phyloP scores from a whole-genome alignment of 2,888 invertebrate genomes.

The Brachypalpus laphriformis region DNA sequence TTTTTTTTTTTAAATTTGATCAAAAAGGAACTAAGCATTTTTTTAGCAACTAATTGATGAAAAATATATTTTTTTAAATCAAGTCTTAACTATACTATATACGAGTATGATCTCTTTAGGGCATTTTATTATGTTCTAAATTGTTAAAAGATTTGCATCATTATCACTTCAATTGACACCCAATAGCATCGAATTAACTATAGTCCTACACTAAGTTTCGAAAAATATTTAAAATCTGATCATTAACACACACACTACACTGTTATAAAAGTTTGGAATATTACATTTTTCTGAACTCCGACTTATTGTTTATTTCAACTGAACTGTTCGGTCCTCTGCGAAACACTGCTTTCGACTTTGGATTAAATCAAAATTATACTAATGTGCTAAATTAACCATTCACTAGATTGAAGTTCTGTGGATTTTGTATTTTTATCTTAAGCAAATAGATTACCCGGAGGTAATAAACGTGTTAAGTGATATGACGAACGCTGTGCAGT shows the following conservation, averaged over 20 bases:
- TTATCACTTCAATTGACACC: neutral
- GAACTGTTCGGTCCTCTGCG: neutral
- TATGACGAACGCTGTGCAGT: conserved; percentile 15
- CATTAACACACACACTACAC: neutral
- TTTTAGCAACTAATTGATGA: no score
- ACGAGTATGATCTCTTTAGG: no score
- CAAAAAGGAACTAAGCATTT: no score
- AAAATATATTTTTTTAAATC: no score
- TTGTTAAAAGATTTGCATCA: no score
- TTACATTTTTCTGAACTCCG: neutral
- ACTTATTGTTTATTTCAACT: neutral
- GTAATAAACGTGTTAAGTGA: conserved; percentile 48
- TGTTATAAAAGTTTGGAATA: no score
- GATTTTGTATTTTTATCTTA: conserved; percentile 51
- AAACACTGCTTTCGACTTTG: neutral
- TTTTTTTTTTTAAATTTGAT: no score
- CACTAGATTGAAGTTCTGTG: conserved; percentile 20
- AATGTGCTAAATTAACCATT: conserved; percentile 15
- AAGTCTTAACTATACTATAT: no score
- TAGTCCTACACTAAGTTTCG: neutral
- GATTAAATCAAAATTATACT: conserved; percentile 34
- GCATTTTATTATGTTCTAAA: no score
- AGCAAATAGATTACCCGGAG: conserved; percentile 44
- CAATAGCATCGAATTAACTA: no score
- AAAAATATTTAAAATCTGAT: no score